phyloP scores from a whole-genome alignment of 2,113 vertebrate genomes.

The Crotalus helleri region DNA sequence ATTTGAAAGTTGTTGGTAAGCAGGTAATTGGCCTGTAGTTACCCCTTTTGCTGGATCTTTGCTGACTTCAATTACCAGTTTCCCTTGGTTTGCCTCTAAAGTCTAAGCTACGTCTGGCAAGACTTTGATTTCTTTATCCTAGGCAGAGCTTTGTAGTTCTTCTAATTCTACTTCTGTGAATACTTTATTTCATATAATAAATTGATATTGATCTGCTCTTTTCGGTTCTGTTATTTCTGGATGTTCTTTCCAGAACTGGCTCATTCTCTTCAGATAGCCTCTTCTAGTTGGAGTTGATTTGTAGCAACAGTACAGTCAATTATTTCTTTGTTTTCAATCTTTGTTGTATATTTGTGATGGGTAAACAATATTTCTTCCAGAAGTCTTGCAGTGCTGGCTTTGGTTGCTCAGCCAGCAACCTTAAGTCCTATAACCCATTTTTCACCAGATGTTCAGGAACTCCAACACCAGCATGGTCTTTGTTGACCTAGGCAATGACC shows the following conservation, averaged over 20 bases:
- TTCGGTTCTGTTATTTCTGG: not conserved
- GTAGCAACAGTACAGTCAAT: not conserved
- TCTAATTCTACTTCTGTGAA: not conserved
- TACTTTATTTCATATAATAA: not conserved
- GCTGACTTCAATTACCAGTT: not conserved
- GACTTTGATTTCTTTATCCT: not conserved
- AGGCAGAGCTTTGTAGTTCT: not conserved
- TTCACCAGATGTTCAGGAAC: not conserved
- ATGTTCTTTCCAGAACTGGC: not conserved
- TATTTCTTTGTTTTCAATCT: not conserved
- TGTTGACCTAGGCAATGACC: not conserved
- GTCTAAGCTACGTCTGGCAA: not conserved
- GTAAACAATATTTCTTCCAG: not conserved
- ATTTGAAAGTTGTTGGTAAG: not conserved
- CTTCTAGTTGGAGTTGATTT: not conserved
- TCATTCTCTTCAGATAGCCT: not conserved
- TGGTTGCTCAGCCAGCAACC: not conserved
- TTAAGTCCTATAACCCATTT: not conserved
- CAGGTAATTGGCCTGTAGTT: not conserved
- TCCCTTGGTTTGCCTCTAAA: not conserved
- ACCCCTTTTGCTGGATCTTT: not conserved
- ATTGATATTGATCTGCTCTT: not conserved
- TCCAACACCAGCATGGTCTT: not conserved
- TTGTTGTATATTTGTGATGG: not conserved
- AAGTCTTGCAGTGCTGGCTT: not conserved